A percentile compares a stretch with the other conserved stretches of the same genome.
Conservation (phyloP, 2,113 vertebrate genomes). For the Ariopsis seemanni region DNA sequence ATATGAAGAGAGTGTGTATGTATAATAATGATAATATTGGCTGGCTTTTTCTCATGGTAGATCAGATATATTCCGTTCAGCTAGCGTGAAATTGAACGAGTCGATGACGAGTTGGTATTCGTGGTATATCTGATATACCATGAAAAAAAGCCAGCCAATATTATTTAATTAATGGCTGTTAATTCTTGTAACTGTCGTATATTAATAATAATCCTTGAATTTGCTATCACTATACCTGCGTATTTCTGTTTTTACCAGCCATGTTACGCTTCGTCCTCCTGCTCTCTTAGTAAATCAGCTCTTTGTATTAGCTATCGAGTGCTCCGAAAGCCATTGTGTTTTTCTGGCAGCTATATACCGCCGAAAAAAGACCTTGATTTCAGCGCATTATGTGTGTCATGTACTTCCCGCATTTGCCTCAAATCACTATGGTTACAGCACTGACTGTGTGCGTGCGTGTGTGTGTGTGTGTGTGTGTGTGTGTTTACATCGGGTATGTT, state of each 20-base stretch:
- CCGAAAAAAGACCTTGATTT: constrained; percentile 45
- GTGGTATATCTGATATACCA: too few species aligned
- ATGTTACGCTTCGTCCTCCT: constrained; percentile 6
- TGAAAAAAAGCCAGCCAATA: too few species aligned
- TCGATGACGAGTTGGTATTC: too few species aligned
- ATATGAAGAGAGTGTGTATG: too few species aligned
- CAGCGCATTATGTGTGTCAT: constrained; percentile 38
- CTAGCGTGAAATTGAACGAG: too few species aligned
- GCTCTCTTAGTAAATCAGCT: constrained; percentile 26
- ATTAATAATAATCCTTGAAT: not conserved
- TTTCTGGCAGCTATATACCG: constrained; percentile 29
- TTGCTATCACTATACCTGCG: not conserved
- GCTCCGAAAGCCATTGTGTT: constrained; percentile 44
- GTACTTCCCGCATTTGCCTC: constrained; percentile 23
- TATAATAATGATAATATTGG: too few species aligned
- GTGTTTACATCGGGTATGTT: constrained; percentile 13
- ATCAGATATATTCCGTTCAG: too few species aligned
- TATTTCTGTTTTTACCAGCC: constrained; percentile 14
- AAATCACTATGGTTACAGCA: constrained; percentile 51
- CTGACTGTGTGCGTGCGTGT: constrained; percentile 2
- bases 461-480: constrained; percentile 22
- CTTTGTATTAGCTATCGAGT: constrained; percentile 34
- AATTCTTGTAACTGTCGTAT: not conserved
- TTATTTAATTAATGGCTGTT: not conserved
- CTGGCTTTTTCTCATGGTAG: too few species aligned